Evolutionary conservation across 2,113 vertebrate genomes (phyloP).

Genomic region (Phalacrocorax carbo): DNA sequence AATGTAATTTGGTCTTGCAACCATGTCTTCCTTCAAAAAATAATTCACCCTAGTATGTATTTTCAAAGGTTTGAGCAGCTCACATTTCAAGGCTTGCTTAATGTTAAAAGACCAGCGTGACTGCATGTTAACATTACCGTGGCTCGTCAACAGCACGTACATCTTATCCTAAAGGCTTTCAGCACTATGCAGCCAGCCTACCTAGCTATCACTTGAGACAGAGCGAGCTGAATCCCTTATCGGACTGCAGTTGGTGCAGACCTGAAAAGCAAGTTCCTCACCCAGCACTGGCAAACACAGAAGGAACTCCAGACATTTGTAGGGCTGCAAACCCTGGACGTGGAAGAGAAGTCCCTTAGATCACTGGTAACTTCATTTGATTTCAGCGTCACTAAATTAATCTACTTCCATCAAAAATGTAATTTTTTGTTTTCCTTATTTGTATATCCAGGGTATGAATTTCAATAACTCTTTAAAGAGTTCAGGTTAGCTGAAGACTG

Average conservation of each 20-base stretch:
- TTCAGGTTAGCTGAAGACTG: neutral
- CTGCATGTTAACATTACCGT: fast-evolving
- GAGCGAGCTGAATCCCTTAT: fast-evolving
- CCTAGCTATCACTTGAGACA: fast-evolving
- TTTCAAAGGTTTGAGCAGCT: neutral
- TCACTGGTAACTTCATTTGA: neutral
- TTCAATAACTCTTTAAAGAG: conserved; percentile 15
- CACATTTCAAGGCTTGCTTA: neutral
- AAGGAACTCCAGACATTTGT: fast-evolving
- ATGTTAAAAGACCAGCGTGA: fast-evolving
- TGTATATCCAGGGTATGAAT: neutral
- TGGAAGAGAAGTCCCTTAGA: neutral
- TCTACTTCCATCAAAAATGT: neutral
- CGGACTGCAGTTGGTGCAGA: neutral
- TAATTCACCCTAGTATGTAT: neutral
- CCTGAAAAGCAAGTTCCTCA: neutral
- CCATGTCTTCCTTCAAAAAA: neutral
- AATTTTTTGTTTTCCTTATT: neutral
- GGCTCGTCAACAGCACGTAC: neutral
- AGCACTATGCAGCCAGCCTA: neutral
- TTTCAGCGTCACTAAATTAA: neutral
- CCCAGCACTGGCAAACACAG: neutral
- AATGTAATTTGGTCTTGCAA: neutral
- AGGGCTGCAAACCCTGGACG: neutral
- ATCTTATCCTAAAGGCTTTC: neutral